Evolutionary conservation across 2,797 vertebrate species (phyloP).

Genomic region (Acanthopagrus latus): DNA sequence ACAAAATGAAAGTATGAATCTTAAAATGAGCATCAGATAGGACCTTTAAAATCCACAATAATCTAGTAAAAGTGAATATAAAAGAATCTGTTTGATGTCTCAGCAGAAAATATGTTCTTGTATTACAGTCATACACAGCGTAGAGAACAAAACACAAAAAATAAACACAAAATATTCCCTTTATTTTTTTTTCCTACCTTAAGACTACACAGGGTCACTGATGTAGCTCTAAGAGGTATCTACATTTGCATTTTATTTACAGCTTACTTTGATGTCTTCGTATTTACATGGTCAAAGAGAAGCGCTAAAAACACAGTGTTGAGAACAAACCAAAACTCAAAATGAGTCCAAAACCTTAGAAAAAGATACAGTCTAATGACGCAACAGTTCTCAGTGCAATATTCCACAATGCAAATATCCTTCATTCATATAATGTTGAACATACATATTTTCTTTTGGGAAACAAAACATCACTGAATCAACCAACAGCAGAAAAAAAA

Average conservation of each 20-base stretch:
- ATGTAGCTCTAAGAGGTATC: constrained; percentile 97
- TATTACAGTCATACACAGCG: background rate
- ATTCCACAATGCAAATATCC: constrained; percentile 89
- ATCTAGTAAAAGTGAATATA: background rate
- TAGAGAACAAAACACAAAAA: constrained; percentile 66
- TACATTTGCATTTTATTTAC: constrained; percentile 99
- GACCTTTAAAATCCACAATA: background rate
- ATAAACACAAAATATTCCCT: constrained; percentile 92
- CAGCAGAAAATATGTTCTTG: background rate
- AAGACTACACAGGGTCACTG: constrained; percentile 97
- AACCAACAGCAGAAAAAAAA: constrained; percentile 78
- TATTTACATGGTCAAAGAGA: constrained; percentile 97
- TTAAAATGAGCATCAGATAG: no score
- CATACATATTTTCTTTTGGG: constrained; percentile 66
- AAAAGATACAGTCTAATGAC: constrained; percentile 90
- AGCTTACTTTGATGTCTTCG: constrained; percentile 87
- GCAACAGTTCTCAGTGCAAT: constrained; percentile 90
- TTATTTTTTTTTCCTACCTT: constrained; percentile 90
- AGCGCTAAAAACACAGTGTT: constrained; percentile 96
- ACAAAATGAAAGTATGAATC: no score
- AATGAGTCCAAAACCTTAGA: constrained; percentile 91
- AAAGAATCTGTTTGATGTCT: background rate
- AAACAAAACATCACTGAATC: constrained; percentile 77
- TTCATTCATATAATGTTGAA: constrained; percentile 84
- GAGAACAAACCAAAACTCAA: constrained; percentile 90